A percentile compares a stretch with the other conserved stretches of the same genome.
phyloP scores from a whole-genome alignment of 2,797 vertebrate genomes.

The Sphaeramia orbicularis region DNA sequence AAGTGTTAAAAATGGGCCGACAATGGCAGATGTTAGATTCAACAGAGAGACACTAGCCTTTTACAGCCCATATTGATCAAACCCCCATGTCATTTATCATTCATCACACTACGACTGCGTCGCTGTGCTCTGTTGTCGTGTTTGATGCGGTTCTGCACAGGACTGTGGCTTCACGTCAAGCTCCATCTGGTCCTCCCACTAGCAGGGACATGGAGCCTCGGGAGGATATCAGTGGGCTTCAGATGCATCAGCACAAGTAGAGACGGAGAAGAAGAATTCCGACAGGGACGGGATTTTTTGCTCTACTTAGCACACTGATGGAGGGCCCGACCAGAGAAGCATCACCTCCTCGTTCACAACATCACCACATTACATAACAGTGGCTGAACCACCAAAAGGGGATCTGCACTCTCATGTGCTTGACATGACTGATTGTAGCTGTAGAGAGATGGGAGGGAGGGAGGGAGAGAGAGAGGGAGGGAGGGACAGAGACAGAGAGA shows the following conservation, averaged over 20 bases:
- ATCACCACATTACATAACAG: conserved; percentile 61
- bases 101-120: conserved; percentile 7
- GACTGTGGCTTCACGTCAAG: conserved; percentile 42
- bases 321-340: conserved; percentile 37
- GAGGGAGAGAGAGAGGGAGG: conserved; percentile 4
- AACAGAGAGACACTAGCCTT: conserved; percentile 10
- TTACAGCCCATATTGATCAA: conserved; percentile 27
- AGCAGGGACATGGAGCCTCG: conserved; percentile 51
- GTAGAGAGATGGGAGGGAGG: too few species aligned
- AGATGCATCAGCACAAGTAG: conserved; percentile 43
- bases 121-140: conserved; percentile 32
- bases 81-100: conserved; percentile 14
- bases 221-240: conserved; percentile 51
- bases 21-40: background rate
- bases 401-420: conserved; percentile 33
- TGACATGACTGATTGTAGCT: conserved; percentile 38
- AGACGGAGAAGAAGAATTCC: conserved; percentile 29
- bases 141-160: conserved; percentile 46
- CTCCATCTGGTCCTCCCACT: conserved; percentile 71
- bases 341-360: conserved; percentile 53
- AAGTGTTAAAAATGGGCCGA: background rate
- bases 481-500: background rate
- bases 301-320: conserved; percentile 65
- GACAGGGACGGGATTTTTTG: conserved; percentile 61
- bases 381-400: conserved; percentile 42